These are phyloP conservation scores for Pomatorhinus ruficollis DNA, from an alignment of 2,113 vertebrate genomes.

Conservation along the genomic window DNA sequence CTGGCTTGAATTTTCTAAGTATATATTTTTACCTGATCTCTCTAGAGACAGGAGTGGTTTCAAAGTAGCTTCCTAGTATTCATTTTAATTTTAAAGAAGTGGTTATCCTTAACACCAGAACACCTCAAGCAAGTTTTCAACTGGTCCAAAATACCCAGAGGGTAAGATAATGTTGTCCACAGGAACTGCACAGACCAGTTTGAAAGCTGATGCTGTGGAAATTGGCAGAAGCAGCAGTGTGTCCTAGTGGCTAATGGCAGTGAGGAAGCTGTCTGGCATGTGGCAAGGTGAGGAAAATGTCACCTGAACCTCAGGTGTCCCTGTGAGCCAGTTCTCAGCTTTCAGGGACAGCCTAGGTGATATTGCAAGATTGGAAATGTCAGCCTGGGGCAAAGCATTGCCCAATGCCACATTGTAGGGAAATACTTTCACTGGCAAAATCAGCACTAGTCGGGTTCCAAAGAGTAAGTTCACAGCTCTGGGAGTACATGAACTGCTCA, in stretches of 20 bases:
- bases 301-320: neutral
- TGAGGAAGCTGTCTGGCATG: neutral
- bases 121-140: neutral
- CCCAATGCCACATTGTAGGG: neutral
- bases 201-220: neutral
- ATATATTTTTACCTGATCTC: neutral
- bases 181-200: neutral
- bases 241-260: neutral
- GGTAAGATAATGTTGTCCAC: neutral
- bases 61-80: neutral
- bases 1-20: neutral
- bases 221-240: neutral
- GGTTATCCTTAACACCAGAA: neutral
- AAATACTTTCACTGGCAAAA: neutral
- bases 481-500: neutral
- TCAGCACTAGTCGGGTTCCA: neutral
- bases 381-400: neutral
- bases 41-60: neutral
- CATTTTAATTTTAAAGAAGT: neutral
- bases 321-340: neutral
- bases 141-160: neutral
- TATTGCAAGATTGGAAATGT: neutral
- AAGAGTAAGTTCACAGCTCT: neutral
- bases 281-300: neutral
- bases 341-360: neutral